Base-by-base conservation (phyloP, 92 coral and sea anemone genomes). In the Porites evermanni region DNA sequence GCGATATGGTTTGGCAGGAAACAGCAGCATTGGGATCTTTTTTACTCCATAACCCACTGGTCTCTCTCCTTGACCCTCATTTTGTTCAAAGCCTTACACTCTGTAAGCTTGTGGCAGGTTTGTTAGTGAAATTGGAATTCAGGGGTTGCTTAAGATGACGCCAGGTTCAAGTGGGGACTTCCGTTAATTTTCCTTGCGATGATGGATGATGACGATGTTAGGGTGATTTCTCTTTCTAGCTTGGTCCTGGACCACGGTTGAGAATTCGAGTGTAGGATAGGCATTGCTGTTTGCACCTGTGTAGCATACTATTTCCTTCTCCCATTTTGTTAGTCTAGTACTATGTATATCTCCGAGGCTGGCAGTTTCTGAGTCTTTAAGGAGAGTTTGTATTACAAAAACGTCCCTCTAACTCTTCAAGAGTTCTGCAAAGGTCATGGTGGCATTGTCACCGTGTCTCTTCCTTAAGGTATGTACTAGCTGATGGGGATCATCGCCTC, bases 1-100 rank as follows among this genome's bases (percentile, higher is more conserved):
- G 92, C 92, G 0, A 52, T 21, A 66, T 83, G 92, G 23, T 79
- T 47, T 2, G 67, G 29, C 16, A 65, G 64, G 13, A 84, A 69
- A 60, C 92, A 89, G 52, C 86, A 81, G 70, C 84, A 89, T 73
- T 86, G 83, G 3, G 84, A 84, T 53, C 63, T 64, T 9, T 64
- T 85, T 32, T 71, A 38, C 47, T 4, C 47, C 47, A 38, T 38
- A 38, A 38, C 47, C 47, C 47, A 38, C 47, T 38, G 47, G 47
- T 38, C 47, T 38, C 47, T 38, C 47, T 38, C 47, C 47, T 38
- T 38, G 47, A 38, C 47, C 47, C 6, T 38, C 47, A 38, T 38
- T 38, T 38, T 38, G 47, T 38, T 38, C 5, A 38, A 38, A 4
- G 47, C 47, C 0, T 38, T 38, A 38, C 47, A 38, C 47, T 38